phyloP scores from a whole-genome alignment of 2,797 vertebrate genomes.

The Cephalopachus bancanus region DNA sequence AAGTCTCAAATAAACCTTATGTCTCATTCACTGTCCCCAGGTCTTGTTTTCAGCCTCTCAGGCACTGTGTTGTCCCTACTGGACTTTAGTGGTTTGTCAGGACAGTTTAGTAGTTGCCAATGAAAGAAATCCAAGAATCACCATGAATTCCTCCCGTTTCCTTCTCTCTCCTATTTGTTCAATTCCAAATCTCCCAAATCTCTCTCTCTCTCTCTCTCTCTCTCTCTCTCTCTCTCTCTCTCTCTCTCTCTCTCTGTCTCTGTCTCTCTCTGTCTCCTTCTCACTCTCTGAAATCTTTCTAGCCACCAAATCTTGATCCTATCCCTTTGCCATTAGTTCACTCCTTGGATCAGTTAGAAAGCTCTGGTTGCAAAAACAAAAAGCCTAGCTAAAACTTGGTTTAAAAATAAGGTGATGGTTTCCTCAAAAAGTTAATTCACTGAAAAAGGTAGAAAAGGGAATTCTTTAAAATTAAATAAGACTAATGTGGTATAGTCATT shows the following conservation, averaged over 20 bases:
- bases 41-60: no score
- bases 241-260: no score
- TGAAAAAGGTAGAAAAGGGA: not conserved
- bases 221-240: no score
- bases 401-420: constrained; percentile 11
- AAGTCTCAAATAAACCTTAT: no score
- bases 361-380: not conserved
- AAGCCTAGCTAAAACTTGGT: not conserved
- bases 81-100: no score
- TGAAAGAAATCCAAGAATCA: not conserved
- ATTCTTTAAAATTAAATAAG: constrained; percentile 37
- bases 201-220: no score
- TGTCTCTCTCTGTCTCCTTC: no score
- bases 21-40: no score
- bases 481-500: not conserved
- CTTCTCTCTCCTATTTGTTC: not conserved
- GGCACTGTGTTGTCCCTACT: no score
- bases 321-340: not conserved
- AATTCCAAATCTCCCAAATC: not conserved
- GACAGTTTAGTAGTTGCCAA: not conserved
- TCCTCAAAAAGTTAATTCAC: constrained; percentile 5
- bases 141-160: not conserved
- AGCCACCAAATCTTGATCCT: not conserved
- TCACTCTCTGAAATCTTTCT: no score
- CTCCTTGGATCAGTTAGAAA: not conserved